Conservation (phyloP, 2,888 invertebrate species). For the Nezara viridula region DNA sequence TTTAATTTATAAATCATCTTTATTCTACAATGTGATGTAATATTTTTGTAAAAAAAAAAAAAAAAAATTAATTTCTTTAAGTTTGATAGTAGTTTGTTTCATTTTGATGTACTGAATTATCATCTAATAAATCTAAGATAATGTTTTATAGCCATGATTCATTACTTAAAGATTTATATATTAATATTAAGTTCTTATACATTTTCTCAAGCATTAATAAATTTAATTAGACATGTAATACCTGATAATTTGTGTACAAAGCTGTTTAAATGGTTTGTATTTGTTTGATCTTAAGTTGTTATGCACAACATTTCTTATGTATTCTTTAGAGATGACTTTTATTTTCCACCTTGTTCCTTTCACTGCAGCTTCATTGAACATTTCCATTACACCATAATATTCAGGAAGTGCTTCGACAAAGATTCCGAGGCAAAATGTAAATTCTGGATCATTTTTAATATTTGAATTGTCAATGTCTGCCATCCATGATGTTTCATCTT, state of each 20-base stretch:
- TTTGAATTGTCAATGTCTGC: constrained; percentile 42
- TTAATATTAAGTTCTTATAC: no score
- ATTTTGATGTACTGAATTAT: no score
- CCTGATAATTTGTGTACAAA: constrained; percentile 60
- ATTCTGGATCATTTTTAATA: constrained; percentile 31
- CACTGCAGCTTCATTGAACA: constrained; percentile 57
- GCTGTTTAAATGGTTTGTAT: constrained; percentile 51
- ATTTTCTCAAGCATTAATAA: no score
- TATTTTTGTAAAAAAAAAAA: no score
- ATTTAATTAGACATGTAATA: neutral
- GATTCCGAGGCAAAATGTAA: constrained; percentile 42
- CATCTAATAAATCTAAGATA: no score
- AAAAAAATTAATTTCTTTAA: no score
- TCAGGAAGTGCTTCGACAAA: constrained; percentile 46
- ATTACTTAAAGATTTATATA: no score
- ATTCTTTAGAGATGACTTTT: constrained; percentile 55
- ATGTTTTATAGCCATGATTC: no score
- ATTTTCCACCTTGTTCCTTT: constrained; percentile 58
- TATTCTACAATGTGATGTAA: no score
- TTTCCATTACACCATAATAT: constrained; percentile 55
- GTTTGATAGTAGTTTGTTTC: no score
- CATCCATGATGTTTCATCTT: constrained; percentile 4
- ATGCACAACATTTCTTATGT: constrained; percentile 56
- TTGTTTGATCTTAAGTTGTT: constrained; percentile 52
- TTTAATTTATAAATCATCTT: no score